Percentiles rank a stretch among this genome's conserved stretches.
Evolutionary conservation across 2,113 vertebrate genomes (phyloP).

Genomic region (Cyprinodon brontotheroides): DNA sequence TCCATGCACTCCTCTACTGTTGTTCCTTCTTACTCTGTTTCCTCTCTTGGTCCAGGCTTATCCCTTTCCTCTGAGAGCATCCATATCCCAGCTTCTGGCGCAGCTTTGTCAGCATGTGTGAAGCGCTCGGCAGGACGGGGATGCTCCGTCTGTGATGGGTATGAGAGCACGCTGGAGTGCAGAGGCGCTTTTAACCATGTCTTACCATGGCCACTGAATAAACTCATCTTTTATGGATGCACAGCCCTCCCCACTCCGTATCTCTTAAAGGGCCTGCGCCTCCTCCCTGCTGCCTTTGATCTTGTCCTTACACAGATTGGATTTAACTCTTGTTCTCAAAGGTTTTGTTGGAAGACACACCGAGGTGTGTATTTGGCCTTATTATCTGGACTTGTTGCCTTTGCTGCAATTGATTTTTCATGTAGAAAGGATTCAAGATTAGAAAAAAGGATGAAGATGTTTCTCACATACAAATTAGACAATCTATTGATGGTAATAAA

Average conservation of each 20-base stretch:
- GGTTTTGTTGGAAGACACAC: constrained; percentile 25
- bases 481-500: constrained; percentile 25
- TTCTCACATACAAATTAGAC: constrained; percentile 20
- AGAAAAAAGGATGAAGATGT: constrained; percentile 28
- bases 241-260: constrained; percentile 41
- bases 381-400: constrained; percentile 3
- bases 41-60: constrained; percentile 30
- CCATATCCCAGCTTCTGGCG: constrained; percentile 39
- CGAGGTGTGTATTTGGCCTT: constrained; percentile 15
- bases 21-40: constrained; percentile 6
- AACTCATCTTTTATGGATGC: constrained; percentile 76
- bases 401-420: constrained; percentile 9
- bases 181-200: constrained; percentile 60
- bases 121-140: constrained; percentile 16
- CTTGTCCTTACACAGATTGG: constrained; percentile 27
- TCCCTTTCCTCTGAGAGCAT: constrained; percentile 19
- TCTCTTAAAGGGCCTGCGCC: constrained; percentile 72
- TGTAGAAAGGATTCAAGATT: constrained; percentile 21
- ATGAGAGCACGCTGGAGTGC: constrained; percentile 51
- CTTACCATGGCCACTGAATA: constrained; percentile 59
- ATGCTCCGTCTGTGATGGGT: constrained; percentile 38
- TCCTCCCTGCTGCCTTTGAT: constrained; percentile 47
- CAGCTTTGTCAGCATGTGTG: constrained; percentile 44
- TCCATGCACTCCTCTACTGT: constrained; percentile 27
- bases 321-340: constrained; percentile 15